A percentile compares a stretch with the other conserved stretches of the same genome.
Conservation (phyloP, 2,113 vertebrate genomes). For the Dromiciops gliroides region DNA sequence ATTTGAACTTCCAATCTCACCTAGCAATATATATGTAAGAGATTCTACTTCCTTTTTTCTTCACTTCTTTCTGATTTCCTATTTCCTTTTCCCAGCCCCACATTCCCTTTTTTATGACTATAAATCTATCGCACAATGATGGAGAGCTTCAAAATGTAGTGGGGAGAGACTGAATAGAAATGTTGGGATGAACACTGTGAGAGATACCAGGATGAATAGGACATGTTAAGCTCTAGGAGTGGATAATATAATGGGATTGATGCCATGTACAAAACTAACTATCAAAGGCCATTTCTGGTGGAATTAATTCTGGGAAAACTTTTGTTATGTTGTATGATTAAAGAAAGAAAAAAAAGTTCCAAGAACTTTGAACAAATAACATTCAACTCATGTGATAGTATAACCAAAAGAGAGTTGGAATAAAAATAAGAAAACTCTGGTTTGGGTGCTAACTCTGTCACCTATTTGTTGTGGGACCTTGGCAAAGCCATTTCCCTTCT, state of each 20-base stretch:
- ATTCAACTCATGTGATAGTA: background rate
- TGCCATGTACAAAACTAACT: background rate
- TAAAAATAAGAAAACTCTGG: background rate
- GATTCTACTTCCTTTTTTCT: background rate
- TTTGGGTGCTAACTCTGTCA: background rate
- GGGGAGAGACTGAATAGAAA: background rate
- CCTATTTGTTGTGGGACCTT: background rate
- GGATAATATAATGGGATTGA: background rate
- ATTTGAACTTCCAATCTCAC: background rate
- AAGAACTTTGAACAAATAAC: background rate
- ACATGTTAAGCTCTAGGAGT: background rate
- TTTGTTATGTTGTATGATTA: too few relatives aligned
- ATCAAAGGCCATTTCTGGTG: background rate
- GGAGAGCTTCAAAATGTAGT: background rate
- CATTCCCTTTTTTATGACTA: background rate
- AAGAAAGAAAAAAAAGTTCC: too few relatives aligned
- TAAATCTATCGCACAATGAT: background rate
- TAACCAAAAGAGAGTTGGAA: background rate
- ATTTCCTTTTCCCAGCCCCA: background rate
- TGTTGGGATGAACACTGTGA: background rate
- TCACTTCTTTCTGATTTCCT: background rate
- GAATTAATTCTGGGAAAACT: background rate
- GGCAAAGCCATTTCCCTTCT: background rate
- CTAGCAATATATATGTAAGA: background rate
- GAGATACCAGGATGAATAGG: background rate